Conservation (phyloP, 2,888 invertebrate genomes). For the Orthosia cruda region DNA sequence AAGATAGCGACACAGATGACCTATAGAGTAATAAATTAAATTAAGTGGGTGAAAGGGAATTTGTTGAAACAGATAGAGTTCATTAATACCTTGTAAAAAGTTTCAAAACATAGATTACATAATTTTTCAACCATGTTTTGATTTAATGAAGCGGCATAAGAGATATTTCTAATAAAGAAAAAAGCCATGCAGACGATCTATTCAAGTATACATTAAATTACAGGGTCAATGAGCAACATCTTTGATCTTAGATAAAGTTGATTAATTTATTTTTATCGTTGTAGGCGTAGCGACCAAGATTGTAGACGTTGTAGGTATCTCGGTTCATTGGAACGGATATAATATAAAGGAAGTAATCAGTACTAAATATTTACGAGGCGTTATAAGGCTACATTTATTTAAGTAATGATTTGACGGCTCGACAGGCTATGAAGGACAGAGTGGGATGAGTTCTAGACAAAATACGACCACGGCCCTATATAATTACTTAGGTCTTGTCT, state of each 20-base stretch:
- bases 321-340: background rate
- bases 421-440: background rate
- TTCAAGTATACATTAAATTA: too few relatives aligned
- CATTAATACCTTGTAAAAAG: background rate
- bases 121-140: too few relatives aligned
- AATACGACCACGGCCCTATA: background rate
- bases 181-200: background rate
- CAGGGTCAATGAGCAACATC: background rate
- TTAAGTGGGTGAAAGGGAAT: background rate
- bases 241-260: conserved; percentile 5
- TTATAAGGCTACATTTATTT: conserved; percentile 6
- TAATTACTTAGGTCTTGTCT: conserved; percentile 8
- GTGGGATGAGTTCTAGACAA: background rate
- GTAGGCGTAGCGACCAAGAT: background rate
- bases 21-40: too few relatives aligned
- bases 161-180: background rate
- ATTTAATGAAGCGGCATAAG: too few relatives aligned
- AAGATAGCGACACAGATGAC: background rate
- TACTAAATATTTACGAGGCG: conserved; percentile 42
- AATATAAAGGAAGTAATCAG: conserved; percentile 13
- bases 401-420: conserved; percentile 6
- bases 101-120: too few relatives aligned
- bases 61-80: background rate
- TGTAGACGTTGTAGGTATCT: background rate
- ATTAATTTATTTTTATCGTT: conserved; percentile 8